Base-by-base conservation (phyloP, 1,140 invertebrate species). In the Charaxes varanes region DNA sequence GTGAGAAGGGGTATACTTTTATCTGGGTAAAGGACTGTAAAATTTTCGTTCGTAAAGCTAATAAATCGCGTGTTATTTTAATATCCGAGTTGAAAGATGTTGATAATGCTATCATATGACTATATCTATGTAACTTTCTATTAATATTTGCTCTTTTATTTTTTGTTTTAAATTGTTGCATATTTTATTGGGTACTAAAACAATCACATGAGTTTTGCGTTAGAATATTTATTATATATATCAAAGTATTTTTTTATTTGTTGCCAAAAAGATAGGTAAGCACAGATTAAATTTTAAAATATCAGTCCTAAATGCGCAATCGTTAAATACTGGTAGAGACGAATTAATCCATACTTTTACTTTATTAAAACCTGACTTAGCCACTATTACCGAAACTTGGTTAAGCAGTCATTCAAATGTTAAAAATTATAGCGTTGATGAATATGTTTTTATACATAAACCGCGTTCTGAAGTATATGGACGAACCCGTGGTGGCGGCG, bases 21-120 rank as follows among this genome's bases (percentile, higher is more conserved):
- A 21, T 35, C 3, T 35, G 33, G 33, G 33, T 35, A 7, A 35
- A 35, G 33, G 33, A 35, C 3, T 23, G 19, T 12, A 35, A 35
- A 8, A 24, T 35, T 8, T 21, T 33, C n/a, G 31, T 33, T 33
- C 31, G 31, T 18, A 18, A 21, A 19, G 18, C 8, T 12, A 16
- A 33, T 8, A 33, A 21, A 11, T 19, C 31, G 2, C 16, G 16
- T 13, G 31, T 7, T 21, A 21, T 18, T 19, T 2, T 10, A 6
- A 33, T 33, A 13, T 12, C 17, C 21, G 21, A 33, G 18, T 3
- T 33, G 11, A 33, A n/a, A 8, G 18, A 21, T 8, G 13, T 33
- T 6, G 8, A 33, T 8, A 21, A 3, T 4, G 10, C 21, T 13
- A 33, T 33, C 5, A 13, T 33, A 21, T 33, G 31, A 33, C 31